Percentiles rank a stretch among this genome's conserved stretches.
phyloP scores from a whole-genome alignment of 2,888 invertebrate species.

The Andricus quercusramuli region DNA sequence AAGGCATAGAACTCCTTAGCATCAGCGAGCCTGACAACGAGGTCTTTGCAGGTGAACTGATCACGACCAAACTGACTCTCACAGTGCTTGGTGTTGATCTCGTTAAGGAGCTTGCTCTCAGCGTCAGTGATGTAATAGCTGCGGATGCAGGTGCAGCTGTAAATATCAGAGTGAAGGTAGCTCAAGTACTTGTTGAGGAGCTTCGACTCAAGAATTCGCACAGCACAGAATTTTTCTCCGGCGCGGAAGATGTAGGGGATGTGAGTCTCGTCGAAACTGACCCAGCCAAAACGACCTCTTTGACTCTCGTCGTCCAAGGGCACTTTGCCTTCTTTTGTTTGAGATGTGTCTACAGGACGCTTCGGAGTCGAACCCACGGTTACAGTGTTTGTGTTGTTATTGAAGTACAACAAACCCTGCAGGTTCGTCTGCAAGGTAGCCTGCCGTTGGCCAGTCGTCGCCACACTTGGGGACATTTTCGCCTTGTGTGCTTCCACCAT shows the following conservation, averaged over 20 bases:
- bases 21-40: slow-evolving; percentile 93
- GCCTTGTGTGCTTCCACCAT: slow-evolving; percentile 91
- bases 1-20: slow-evolving; percentile 95
- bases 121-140: slow-evolving; percentile 96
- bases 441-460: slow-evolving; percentile 51
- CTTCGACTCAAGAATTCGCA: slow-evolving; percentile 95
- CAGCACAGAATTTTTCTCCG: slow-evolving; percentile 93
- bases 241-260: slow-evolving; percentile 94
- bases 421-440: slow-evolving; percentile 68
- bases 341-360: slow-evolving; percentile 58
- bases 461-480: slow-evolving; percentile 79
- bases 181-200: slow-evolving; percentile 93
- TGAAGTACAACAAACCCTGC: slow-evolving; percentile 73
- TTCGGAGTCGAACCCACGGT: neutral
- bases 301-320: slow-evolving; percentile 87
- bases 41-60: slow-evolving; percentile 91
- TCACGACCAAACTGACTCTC: slow-evolving; percentile 94
- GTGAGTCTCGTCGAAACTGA: slow-evolving; percentile 89
- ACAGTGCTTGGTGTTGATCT: slow-evolving; percentile 95
- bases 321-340: slow-evolving; percentile 77
- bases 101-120: slow-evolving; percentile 93
- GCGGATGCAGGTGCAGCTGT: slow-evolving; percentile 93
- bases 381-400: slow-evolving; percentile 60
- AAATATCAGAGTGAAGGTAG: slow-evolving; percentile 93
- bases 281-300: slow-evolving; percentile 94